Evolutionary conservation across 2,888 invertebrate species (phyloP).

Genomic region (Eurytoma californica): DNA sequence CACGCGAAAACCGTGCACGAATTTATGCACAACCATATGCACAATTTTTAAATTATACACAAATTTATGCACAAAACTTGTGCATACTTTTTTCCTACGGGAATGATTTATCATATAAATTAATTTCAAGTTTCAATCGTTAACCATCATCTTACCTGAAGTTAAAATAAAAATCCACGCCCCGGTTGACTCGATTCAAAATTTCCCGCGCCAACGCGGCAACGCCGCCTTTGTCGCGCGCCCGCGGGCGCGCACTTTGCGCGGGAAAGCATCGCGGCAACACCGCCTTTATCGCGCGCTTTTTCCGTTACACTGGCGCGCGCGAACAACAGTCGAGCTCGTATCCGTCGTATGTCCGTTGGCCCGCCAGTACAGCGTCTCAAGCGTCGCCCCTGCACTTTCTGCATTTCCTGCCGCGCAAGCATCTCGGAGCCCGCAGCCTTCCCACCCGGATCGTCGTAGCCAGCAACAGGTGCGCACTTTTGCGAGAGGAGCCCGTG

Average conservation of each 20-base stretch:
- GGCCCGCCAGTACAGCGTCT: background rate
- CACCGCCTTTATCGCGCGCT: constrained; percentile 47
- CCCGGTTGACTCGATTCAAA: background rate
- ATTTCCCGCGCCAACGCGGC: too few relatives aligned
- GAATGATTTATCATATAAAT: too few relatives aligned
- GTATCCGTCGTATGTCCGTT: constrained; percentile 38
- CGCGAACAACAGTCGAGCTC: background rate
- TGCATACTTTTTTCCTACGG: too few relatives aligned
- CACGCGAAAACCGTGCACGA: too few relatives aligned
- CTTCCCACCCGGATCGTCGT: background rate
- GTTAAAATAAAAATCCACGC: background rate
- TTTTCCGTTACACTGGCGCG: constrained; percentile 27
- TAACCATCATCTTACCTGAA: background rate
- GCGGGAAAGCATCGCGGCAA: constrained; percentile 49
- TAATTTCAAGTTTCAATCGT: too few relatives aligned
- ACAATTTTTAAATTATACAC: too few relatives aligned
- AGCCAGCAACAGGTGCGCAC: background rate
- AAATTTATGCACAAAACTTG: too few relatives aligned
- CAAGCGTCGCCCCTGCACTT: background rate
- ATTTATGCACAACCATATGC: too few relatives aligned
- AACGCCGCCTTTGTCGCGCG: background rate
- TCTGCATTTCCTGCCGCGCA: background rate
- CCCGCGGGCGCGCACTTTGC: constrained; percentile 9
- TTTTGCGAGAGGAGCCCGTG: background rate
- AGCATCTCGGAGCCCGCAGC: background rate